These are phyloP conservation scores for Sogatella furcifera DNA, from an alignment of 1,140 invertebrate genomes.

Conservation along the genomic window DNA sequence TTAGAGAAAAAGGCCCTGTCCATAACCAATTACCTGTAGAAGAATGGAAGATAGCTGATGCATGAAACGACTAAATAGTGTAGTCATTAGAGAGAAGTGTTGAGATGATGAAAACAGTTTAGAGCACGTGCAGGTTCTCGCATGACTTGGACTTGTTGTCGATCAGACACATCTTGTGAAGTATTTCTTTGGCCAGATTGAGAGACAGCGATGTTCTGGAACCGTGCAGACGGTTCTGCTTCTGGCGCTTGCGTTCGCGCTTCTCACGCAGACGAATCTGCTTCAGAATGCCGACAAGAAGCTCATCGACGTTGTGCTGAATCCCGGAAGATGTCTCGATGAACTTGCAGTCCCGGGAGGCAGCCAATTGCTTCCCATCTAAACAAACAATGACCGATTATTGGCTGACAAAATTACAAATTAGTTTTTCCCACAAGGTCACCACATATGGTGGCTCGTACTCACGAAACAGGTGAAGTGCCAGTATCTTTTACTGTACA, in stretches of 20 bases:
- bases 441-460: too few relatives aligned
- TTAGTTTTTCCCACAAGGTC: too few relatives aligned
- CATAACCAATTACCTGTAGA: too few relatives aligned
- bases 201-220: constrained; percentile 59
- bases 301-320: constrained; percentile 84
- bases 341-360: constrained; percentile 80
- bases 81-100: too few relatives aligned
- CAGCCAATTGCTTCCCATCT: constrained; percentile 80
- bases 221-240: constrained; percentile 43
- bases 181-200: constrained; percentile 62
- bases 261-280: constrained; percentile 65
- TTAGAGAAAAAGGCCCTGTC: too few relatives aligned
- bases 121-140: constrained; percentile 81
- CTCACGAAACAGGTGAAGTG: too few relatives aligned
- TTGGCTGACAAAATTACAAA: too few relatives aligned
- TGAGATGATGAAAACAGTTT: not conserved
- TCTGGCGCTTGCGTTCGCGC: constrained; percentile 47
- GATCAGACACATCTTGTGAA: constrained; percentile 77
- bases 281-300: constrained; percentile 77
- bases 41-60: too few relatives aligned
- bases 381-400: constrained; percentile 12
- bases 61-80: too few relatives aligned
- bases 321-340: constrained; percentile 86
- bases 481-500: too few relatives aligned
- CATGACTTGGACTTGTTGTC: constrained; percentile 83